phyloP scores from a whole-genome alignment of 2,797 vertebrate species.

The Brachymystax lenok region DNA sequence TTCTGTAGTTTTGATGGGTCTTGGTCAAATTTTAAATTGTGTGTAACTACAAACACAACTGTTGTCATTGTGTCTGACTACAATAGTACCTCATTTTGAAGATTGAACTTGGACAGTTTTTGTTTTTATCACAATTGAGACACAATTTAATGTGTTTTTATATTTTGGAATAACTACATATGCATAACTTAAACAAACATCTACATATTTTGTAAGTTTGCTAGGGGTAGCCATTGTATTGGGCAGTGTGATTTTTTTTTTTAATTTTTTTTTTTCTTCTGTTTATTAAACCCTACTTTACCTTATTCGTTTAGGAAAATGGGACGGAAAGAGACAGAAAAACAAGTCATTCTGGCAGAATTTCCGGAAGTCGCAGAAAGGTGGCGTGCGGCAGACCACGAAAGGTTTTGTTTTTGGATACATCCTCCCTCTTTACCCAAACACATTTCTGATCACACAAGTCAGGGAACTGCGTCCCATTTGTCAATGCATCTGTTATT shows the following conservation, averaged over 20 bases:
- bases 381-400: constrained; percentile 84
- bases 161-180: neutral
- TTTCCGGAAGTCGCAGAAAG: constrained; percentile 93
- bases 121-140: neutral
- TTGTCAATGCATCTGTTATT: neutral
- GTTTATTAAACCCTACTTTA: neutral
- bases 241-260: neutral
- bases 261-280: neutral
- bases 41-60: neutral
- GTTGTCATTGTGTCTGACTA: neutral
- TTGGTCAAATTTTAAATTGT: neutral
- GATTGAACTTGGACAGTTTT: neutral
- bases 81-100: neutral
- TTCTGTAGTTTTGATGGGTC: neutral
- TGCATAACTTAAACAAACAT: no score
- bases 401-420: constrained; percentile 82
- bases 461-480: neutral
- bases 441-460: neutral
- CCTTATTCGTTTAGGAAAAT: constrained; percentile 79
- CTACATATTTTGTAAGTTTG: neutral
- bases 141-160: neutral
- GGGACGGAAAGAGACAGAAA: constrained; percentile 90
- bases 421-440: neutral
- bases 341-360: constrained; percentile 96
- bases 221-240: neutral